phyloP scores from a whole-genome alignment of 2,888 invertebrate genomes.

The Megalurothrips usitatus region DNA sequence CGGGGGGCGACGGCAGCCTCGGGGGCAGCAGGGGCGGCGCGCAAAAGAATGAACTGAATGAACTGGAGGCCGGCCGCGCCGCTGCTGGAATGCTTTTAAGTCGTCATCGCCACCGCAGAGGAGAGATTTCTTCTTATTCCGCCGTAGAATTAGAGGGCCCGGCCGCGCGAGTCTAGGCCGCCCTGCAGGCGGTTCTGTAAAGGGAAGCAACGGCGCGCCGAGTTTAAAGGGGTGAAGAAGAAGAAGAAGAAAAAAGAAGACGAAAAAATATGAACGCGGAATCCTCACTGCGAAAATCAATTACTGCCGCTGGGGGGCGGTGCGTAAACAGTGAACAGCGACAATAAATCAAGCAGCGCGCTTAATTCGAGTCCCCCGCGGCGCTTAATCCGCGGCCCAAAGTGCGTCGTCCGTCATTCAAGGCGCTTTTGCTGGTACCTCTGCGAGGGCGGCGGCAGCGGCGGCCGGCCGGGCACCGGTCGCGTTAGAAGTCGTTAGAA shows the following conservation, averaged over 20 bases:
- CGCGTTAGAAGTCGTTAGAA: neutral
- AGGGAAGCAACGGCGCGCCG: neutral
- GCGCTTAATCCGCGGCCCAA: neutral
- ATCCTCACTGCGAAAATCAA: no score
- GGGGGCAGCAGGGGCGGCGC: neutral
- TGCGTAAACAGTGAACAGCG: neutral
- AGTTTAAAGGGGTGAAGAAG: no score
- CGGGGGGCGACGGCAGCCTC: neutral
- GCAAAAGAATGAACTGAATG: neutral
- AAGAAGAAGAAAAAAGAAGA: no score
- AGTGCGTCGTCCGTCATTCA: neutral
- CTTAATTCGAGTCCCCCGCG: no score
- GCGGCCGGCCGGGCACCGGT: neutral
- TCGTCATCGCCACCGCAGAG: neutral
- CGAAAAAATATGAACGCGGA: neutral
- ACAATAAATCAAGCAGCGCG: neutral
- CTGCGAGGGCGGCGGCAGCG: neutral
- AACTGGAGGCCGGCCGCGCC: neutral
- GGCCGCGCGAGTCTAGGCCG: neutral
- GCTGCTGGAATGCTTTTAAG: slow-evolving; percentile 2
- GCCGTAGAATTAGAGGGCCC: neutral
- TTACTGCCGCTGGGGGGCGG: neutral
- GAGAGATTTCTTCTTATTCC: neutral
- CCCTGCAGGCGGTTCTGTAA: neutral
- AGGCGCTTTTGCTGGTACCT: neutral